Evolutionary conservation across 2,113 vertebrate species (phyloP).

Genomic region (Empidonax alnorum): DNA sequence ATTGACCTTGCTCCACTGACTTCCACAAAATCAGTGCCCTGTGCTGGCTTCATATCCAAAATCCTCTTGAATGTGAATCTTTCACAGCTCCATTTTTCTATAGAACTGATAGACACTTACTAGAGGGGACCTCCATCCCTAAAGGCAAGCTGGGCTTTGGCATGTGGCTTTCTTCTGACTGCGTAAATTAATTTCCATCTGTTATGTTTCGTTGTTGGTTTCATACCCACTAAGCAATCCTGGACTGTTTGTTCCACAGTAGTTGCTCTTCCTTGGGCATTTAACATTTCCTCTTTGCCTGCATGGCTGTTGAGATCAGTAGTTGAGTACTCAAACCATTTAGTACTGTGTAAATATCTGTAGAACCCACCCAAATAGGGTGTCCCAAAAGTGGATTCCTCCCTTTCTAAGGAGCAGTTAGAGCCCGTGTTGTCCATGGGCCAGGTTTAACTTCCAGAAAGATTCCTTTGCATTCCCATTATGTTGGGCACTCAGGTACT

Average conservation of each 20-base stretch:
- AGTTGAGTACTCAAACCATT: background rate
- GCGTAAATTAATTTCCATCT: background rate
- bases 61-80: background rate
- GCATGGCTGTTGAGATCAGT: background rate
- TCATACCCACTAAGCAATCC: background rate
- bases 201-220: background rate
- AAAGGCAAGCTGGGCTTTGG: background rate
- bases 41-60: background rate
- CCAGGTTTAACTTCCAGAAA: background rate
- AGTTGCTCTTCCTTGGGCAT: background rate
- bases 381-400: background rate
- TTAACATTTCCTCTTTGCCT: background rate
- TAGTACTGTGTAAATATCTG: background rate
- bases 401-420: background rate
- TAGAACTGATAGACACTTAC: background rate
- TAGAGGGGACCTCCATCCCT: background rate
- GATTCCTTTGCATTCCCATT: background rate
- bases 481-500: background rate
- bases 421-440: background rate
- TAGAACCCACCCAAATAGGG: background rate
- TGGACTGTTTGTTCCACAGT: background rate
- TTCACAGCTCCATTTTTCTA: background rate
- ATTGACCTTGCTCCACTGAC: background rate
- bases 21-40: background rate
- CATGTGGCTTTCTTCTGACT: background rate